Base-by-base conservation (phyloP, 2,113 vertebrate species). In the Oreocharis arfaki region DNA sequence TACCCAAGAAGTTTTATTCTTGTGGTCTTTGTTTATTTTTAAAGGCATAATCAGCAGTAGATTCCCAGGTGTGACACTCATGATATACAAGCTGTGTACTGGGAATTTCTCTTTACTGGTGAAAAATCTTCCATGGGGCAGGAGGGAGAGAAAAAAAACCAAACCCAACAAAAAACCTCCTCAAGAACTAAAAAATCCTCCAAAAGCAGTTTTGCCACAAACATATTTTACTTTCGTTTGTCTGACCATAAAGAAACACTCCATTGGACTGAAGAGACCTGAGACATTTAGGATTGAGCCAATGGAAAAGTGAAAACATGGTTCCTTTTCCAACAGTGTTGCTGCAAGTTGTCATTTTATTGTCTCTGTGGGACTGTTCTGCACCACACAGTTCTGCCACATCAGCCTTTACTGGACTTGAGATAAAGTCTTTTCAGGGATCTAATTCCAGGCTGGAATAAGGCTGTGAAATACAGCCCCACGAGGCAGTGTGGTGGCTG, bases 81-180 rank as follows among this genome's bases (percentile, higher is more conserved):
- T 17, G 11, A 65, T 37, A 64, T 14, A 50, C 15, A 32, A 87
- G 11, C 57, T 71, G 21, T 44, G 32, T 32, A 52, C 13, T 26
- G 13, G 23, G 17, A 88, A 85, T 60, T 74, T 74, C 23, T 84
- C 60, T 80, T 61, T 47, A 70, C 15, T 7, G 11, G 21, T 24
- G 7, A 33, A 65, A 79, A 87, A 35, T 61, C 57, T 60, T 77
- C 49, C 28, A 49, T 3, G 5, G 20, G 26, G 17, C 9, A 6
- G 8, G 9, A 30, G 2, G 5, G 15, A 21, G 12, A 7, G 3
- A 3, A 14, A 30, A 67, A 18, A 15, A 1, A 2, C 13, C 16
- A 76, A 89, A 49, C 5, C 9, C 4, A 26, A 23, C 28, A 30
- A 21, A 47, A 76, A 76, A 41, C 5, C 0, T 30, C 6, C 13